A percentile compares a stretch with the other conserved stretches of the same genome.
phyloP scores from a whole-genome alignment of 2,888 invertebrate species.

The Melieria picta region DNA sequence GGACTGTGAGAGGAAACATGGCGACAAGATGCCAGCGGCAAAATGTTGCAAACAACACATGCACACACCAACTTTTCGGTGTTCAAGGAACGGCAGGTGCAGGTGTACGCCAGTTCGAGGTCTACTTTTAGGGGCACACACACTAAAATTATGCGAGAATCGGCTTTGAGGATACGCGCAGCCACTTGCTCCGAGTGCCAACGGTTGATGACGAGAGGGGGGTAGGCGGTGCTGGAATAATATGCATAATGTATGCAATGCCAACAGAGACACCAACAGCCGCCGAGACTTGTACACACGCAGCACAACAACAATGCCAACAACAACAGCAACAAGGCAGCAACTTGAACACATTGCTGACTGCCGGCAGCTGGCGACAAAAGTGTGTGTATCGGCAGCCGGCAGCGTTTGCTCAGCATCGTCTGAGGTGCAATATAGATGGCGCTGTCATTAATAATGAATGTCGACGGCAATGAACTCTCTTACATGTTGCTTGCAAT shows the following conservation, averaged over 20 bases:
- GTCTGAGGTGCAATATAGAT: slow-evolving; percentile 24
- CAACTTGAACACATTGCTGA: slow-evolving; percentile 1
- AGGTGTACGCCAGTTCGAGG: slow-evolving; percentile 36
- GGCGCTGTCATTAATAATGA: slow-evolving; percentile 63
- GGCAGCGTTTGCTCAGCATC: too few species aligned
- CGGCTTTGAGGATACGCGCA: not conserved
- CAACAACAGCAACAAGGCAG: slow-evolving; percentile 36
- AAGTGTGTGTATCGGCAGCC: too few species aligned
- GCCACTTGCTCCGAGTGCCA: not conserved
- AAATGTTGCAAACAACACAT: slow-evolving; percentile 16
- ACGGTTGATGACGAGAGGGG: not conserved
- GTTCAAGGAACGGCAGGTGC: not conserved
- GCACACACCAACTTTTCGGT: slow-evolving; percentile 8
- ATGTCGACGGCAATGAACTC: slow-evolving; percentile 65
- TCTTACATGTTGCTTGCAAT: slow-evolving; percentile 60
- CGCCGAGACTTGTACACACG: not conserved
- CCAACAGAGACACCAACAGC: slow-evolving; percentile 17
- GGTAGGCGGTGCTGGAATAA: not conserved
- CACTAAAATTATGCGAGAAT: not conserved
- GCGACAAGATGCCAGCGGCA: slow-evolving; percentile 31
- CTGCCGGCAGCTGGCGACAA: not conserved
- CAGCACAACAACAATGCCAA: slow-evolving; percentile 25
- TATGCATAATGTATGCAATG: slow-evolving; percentile 25
- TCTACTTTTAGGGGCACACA: slow-evolving; percentile 44
- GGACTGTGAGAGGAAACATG: not conserved